A percentile compares a stretch with the other conserved stretches of the same genome.
Conservation (phyloP, 2,797 vertebrate genomes). For the Eidolon dupreanum region DNA sequence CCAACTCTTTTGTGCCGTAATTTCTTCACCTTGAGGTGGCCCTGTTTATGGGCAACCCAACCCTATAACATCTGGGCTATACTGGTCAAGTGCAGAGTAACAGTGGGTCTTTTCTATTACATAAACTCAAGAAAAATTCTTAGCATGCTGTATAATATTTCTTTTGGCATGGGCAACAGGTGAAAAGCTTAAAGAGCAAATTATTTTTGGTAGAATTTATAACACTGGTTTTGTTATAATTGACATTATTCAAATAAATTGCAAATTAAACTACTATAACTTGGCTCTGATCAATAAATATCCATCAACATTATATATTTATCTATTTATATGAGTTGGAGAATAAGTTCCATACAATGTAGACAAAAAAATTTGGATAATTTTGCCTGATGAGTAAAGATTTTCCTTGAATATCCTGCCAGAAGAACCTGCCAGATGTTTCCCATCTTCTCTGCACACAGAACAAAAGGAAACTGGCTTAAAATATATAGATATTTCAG, state of each 20-base stretch:
- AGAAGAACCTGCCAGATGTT: constrained; percentile 58
- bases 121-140: neutral
- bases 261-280: constrained; percentile 69
- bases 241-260: constrained; percentile 67
- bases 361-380: constrained; percentile 2
- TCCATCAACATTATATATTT: constrained; percentile 48
- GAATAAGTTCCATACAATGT: neutral
- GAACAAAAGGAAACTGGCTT: constrained; percentile 12
- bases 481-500: neutral
- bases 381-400: constrained; percentile 47
- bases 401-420: constrained; percentile 45
- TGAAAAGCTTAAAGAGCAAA: constrained; percentile 23
- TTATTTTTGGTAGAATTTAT: constrained; percentile 41
- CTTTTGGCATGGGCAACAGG: neutral
- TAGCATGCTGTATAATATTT: neutral
- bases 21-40: neutral
- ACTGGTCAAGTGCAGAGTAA: neutral
- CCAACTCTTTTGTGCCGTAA: neutral
- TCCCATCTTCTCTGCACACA: constrained; percentile 57
- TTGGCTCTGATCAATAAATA: constrained; percentile 67
- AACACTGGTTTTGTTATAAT: constrained; percentile 50
- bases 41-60: neutral
- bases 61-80: neutral
- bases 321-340: constrained; percentile 46
- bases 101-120: neutral